Evolutionary conservation across 2,113 vertebrate species (phyloP), one percentile per base, ranked within the genome.

Genomic region (Rhombomys opimus): DNA sequence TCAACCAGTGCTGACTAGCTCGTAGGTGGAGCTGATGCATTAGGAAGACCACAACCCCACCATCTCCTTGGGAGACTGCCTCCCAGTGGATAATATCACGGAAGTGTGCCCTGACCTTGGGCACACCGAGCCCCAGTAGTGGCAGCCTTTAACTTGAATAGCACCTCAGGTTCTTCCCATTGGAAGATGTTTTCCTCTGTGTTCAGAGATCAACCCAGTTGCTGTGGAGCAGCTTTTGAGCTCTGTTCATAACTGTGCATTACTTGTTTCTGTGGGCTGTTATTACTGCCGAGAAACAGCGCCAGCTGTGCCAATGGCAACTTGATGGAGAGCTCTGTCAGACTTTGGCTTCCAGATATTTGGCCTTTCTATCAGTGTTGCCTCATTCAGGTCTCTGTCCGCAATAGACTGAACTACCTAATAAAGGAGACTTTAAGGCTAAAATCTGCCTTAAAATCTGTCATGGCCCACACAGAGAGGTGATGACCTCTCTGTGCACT

Each of bases 101-200:
- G 99, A 99, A 98, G 99, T 99, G 59, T 99, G 99, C 96, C 99
- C 99, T 0, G 99, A 99, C 98, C 98, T 99, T 76, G 99, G 99
- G 0, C 41, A 46, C 73, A 75, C 38, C 5, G 32, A 15, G 38
- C 41, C 22, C 22, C 20, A 22, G 38, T 10, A 25, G n/a, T 14
- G 23, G 20, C n/a, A 41, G 20, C 72, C n/a, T 75, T 75, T 25
- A 23, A 17, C 38, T 75, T 25, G n/a, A 38, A 4, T 10, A 25
- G 38, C 38, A 5, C 25, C 46, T 15, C 12, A 12, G n/a, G 0
- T 8, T 75, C 20, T 46, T 38, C 18, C n/a, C 7, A 4, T 25
- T 46, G 38, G 20, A 75, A 25, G 20, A 25, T 25, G 22, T 75
- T 9, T 73, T 75, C 41, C 2, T 46, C 4, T 75, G 73, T 46